A percentile compares a stretch with the other conserved stretches of the same genome.
Evolutionary conservation across 2,797 vertebrate species (phyloP).

Genomic region (Siniperca undulata): DNA sequence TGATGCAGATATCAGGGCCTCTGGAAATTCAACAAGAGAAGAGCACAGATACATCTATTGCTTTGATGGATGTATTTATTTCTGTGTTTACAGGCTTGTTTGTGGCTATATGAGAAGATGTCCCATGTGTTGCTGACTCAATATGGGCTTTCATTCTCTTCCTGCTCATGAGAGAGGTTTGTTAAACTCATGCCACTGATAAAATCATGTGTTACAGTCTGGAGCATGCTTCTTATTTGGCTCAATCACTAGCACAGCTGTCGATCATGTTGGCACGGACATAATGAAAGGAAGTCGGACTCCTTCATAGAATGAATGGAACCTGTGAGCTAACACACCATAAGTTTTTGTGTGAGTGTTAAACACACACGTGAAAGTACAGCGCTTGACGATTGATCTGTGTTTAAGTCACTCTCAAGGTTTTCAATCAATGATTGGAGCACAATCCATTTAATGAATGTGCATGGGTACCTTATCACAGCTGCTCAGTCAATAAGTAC

Average conservation of each 20-base stretch:
- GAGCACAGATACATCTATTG: constrained; percentile 67
- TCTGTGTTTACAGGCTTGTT: constrained; percentile 11
- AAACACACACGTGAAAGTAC: constrained; percentile 7
- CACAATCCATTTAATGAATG: constrained; percentile 36
- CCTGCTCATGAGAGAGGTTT: constrained; percentile 20
- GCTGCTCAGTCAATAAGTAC: constrained; percentile 38
- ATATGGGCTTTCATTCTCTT: constrained; percentile 46
- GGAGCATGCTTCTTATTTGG: constrained; percentile 22
- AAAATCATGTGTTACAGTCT: constrained; percentile 38
- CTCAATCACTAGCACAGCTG: constrained; percentile 35
- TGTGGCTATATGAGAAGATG: constrained; percentile 8
- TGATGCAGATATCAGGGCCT: constrained; percentile 81
- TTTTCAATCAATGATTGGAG: constrained; percentile 28
- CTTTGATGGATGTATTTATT: constrained; percentile 45
- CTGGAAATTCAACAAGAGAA: constrained; percentile 39
- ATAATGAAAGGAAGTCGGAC: constrained; percentile 11
- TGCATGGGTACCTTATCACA: constrained; percentile 10
- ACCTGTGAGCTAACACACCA: not conserved
- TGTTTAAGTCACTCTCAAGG: constrained; percentile 26
- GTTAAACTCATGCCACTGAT: constrained; percentile 19
- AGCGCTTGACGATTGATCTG: constrained; percentile 19
- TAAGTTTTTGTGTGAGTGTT: constrained; percentile 4
- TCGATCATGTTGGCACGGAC: constrained; percentile 37
- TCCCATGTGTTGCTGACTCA: constrained; percentile 43
- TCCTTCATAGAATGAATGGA: constrained; percentile 15